Evolutionary conservation across 1,140 invertebrate genomes (phyloP).

Genomic region (Cydia amplana): DNA sequence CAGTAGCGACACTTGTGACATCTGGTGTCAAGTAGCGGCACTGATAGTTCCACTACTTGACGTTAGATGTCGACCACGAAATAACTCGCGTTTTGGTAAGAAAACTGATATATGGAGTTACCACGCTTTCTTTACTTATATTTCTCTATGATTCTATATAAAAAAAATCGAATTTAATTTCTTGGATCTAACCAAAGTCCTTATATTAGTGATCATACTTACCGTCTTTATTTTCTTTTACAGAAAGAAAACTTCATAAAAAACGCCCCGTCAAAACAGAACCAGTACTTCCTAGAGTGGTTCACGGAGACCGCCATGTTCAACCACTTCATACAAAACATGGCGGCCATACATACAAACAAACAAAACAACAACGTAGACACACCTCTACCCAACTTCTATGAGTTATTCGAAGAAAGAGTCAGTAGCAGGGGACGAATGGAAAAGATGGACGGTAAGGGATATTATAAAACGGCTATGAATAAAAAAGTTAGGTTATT

Average conservation of each 20-base stretch:
- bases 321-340: constrained; percentile 72
- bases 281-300: constrained; percentile 88
- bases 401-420: constrained; percentile 72
- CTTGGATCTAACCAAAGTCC: too few relatives aligned
- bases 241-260: constrained; percentile 84
- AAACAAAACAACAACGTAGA: constrained; percentile 42
- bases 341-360: constrained; percentile 45
- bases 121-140: too few relatives aligned
- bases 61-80: too few relatives aligned
- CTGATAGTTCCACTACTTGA: too few relatives aligned
- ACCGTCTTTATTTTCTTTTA: constrained; percentile 45
- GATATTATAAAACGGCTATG: constrained; percentile 67
- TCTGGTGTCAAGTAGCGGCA: too few relatives aligned
- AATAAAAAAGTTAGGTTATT: constrained; percentile 74
- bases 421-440: constrained; percentile 51
- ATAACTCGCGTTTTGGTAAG: too few relatives aligned
- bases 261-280: constrained; percentile 81
- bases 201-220: too few relatives aligned
- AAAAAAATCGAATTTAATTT: too few relatives aligned
- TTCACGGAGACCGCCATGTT: constrained; percentile 93
- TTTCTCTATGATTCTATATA: too few relatives aligned
- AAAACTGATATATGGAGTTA: too few relatives aligned
- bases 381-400: constrained; percentile 67
- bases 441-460: constrained; percentile 46
- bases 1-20: too few relatives aligned